Evolutionary conservation across 2,113 vertebrate genomes (phyloP).

Genomic region (Microtus ochrogaster): DNA sequence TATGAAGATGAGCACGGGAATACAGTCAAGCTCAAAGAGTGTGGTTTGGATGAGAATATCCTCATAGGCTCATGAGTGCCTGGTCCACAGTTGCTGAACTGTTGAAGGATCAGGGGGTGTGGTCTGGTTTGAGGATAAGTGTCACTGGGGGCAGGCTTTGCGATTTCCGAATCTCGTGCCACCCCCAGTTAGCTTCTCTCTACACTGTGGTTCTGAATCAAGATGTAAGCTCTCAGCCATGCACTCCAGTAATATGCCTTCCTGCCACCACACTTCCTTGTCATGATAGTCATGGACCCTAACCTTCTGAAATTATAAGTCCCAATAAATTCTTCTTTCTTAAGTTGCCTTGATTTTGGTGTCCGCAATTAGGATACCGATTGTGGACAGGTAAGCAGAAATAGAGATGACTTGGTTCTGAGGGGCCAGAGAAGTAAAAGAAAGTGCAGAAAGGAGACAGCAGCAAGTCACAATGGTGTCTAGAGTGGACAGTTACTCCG

Average conservation of each 20-base stretch:
- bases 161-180: neutral
- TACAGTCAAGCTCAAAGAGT: neutral
- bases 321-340: neutral
- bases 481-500: neutral
- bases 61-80: neutral
- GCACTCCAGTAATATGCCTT: neutral
- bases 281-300: neutral
- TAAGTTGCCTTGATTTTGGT: neutral
- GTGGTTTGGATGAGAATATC: neutral
- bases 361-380: neutral
- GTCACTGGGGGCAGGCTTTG: neutral
- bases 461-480: neutral
- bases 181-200: neutral
- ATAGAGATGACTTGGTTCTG: neutral
- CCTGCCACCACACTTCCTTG: neutral
- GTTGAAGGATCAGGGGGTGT: neutral
- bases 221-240: neutral
- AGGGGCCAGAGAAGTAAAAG: neutral
- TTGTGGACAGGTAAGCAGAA: neutral
- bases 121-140: neutral
- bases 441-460: neutral
- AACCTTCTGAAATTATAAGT: neutral
- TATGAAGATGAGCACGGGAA: neutral
- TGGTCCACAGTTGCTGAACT: neutral
- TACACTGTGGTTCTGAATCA: neutral